Conservation (phyloP, 2,888 invertebrate genomes). For the Hydriomena furcata region DNA sequence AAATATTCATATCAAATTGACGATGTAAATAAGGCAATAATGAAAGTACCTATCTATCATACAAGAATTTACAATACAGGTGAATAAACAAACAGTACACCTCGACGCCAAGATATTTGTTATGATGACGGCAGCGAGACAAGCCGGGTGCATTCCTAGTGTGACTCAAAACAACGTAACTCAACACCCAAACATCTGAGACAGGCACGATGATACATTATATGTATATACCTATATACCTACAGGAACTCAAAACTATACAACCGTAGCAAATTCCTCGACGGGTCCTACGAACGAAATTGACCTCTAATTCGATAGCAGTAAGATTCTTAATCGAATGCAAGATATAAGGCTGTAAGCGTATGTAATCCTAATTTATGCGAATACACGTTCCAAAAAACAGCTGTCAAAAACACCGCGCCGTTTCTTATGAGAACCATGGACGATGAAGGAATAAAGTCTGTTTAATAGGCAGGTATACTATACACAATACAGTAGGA, state of each 20-base stretch:
- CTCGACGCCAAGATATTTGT: slow-evolving; percentile 41
- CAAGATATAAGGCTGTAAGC: slow-evolving; percentile 31
- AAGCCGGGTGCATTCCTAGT: slow-evolving; percentile 36
- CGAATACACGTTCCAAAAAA: slow-evolving; percentile 53
- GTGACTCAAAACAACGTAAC: slow-evolving; percentile 38
- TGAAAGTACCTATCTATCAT: slow-evolving; percentile 13
- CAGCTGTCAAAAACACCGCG: slow-evolving; percentile 48
- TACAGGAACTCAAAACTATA: slow-evolving; percentile 28
- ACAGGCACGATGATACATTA: slow-evolving; percentile 32
- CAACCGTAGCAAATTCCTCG: slow-evolving; percentile 18
- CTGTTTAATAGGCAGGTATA: neutral
- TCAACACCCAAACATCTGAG: slow-evolving; percentile 35
- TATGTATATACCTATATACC: no score
- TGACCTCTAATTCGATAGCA: slow-evolving; percentile 16
- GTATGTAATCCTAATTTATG: slow-evolving; percentile 52
- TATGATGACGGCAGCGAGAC: slow-evolving; percentile 43
- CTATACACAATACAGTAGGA: neutral
- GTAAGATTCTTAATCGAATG: slow-evolving; percentile 24
- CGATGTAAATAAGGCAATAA: slow-evolving; percentile 23
- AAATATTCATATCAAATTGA: neutral
- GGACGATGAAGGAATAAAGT: slow-evolving; percentile 13
- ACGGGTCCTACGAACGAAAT: slow-evolving; percentile 10
- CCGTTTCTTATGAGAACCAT: slow-evolving; percentile 15
- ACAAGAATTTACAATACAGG: slow-evolving; percentile 45
- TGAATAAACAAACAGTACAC: slow-evolving; percentile 47